These are phyloP conservation scores for Chelon labrosus DNA, from an alignment of 2,797 vertebrate species.

Conservation along the genomic window DNA sequence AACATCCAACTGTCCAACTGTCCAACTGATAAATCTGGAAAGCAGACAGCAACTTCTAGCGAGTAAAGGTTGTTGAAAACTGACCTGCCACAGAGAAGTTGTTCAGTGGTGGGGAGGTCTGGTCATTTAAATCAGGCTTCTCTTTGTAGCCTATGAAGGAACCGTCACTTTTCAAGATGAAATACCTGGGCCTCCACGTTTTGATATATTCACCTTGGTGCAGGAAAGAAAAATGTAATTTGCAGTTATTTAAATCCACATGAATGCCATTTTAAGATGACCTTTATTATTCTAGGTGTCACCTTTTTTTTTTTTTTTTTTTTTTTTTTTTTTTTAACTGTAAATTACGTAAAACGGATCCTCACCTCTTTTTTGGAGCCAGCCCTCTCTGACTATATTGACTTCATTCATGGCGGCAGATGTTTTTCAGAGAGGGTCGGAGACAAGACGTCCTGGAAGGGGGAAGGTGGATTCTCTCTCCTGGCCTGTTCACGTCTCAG, in stretches of 20 bases:
- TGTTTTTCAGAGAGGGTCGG: conserved; percentile 56
- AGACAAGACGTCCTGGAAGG: conserved; percentile 47
- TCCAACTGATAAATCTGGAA: no score
- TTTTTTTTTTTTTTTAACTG: neutral
- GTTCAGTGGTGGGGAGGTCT: conserved; percentile 87
- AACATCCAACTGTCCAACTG: no score
- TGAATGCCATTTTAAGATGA: neutral
- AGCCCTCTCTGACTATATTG: conserved; percentile 90
- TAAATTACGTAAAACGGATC: neutral
- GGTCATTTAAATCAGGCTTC: conserved; percentile 86
- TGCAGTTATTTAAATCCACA: no score
- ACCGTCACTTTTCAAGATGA: conserved; percentile 91
- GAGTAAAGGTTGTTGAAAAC: conserved; percentile 18
- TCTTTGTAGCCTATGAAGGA: conserved; percentile 94
- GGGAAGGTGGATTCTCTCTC: conserved; percentile 42
- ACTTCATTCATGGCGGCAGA: conserved; percentile 88
- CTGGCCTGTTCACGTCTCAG: conserved; percentile 47
- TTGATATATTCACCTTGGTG: conserved; percentile 91
- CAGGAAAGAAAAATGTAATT: neutral
- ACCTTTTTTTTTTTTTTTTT: no score
- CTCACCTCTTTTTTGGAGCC: conserved; percentile 92
- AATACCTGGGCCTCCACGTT: conserved; percentile 92
- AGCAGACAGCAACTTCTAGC: no score
- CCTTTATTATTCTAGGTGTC: no score
- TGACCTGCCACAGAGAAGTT: conserved; percentile 93